Evolutionary conservation across 2,888 invertebrate species (phyloP), one percentile per base, ranked within the genome.

Genomic region (Leptothorax acervorum): DNA sequence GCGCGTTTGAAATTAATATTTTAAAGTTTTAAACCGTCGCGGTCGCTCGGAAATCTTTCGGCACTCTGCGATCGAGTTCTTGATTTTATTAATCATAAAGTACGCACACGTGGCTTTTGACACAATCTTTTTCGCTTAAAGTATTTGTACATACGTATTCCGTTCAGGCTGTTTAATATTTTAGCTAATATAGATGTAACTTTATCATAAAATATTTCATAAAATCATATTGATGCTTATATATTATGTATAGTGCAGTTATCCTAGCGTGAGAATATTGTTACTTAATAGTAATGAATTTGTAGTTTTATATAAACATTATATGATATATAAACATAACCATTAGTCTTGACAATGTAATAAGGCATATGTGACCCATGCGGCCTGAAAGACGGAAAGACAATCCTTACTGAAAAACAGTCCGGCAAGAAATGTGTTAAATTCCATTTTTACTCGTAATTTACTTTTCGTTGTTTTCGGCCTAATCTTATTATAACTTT

Each of bases 1-100:
- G 35, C 31, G 55, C 45, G 45, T 35, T 68, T 70, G 3, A 51
- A 48, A 79, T 60, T 79, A 79, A 71, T 79, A 79, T 60, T 60
- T 68, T 57, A 45, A 79, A 57, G 23, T 23, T 23, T 23, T 23
- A 23, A 23, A 23, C 23, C 23, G 23, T 23, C 23, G 23, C 15
- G 28, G n/a, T 55, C 45, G 48, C 48, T 66, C 23, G 12, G 42
- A 15, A 35, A 79, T 31, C 39, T 70, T 60, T 18, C 70, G 45
- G 8, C 45, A 45, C 12, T 18, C n/a, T 9, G 15, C 60, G 15
- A 73, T 51, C 35, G 51, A 65, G 2, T 18, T 75, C 5, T 62
- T 75, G 1, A 23, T 48, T 74, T 74, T 45, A 48, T 74, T 74
- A 60, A 74, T 28, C 23, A 28, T 74, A 62, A 74, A 62, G 9